Base-by-base conservation (phyloP, 2,113 vertebrate species). In the Dendropsophus ebraccatus region DNA sequence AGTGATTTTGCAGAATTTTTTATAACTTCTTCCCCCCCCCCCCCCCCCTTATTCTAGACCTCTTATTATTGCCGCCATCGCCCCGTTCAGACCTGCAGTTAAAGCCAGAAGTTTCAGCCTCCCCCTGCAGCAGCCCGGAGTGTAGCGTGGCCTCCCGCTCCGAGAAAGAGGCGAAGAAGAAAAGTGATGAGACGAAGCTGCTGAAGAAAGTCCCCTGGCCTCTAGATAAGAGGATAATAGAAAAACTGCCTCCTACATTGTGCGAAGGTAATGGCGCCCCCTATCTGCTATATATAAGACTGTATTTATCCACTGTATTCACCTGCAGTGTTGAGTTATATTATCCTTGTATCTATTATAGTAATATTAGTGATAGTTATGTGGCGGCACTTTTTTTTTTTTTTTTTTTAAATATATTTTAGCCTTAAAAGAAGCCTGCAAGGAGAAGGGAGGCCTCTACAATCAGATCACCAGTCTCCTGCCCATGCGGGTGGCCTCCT, bases 401-500 rank as follows among this genome's bases (percentile, higher is more conserved):
- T 41, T 41, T 41, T 41, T 41, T 41, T 5, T 41, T 41, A 8
- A 3, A 41, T 41, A 41, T 41, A 5, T 41, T 41, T 41, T 5
- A 41, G 97, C 93, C 1, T 90, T 99, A 87, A 94, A 92, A 3
- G 92, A 96, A 28, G 94, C 93, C 1, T 91, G 95, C 21, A 93
- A 92, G 81, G 93, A 94, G 47, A 94, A 91, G 73, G 58, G 87
- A 0, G 94, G 96, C 0, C 90, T 95, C 50, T 92, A 92, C 0
- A 86, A 92, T 83, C 95, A 92, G 90, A 88, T 97, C n/a, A 91
- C 91, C 0, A 92, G 87, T 50, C 91, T 94, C 62, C 90, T 98
- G 6, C 97, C 96, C 0, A 30, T 98, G 19, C 87, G 93, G 60
- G 88, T 97, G 52, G 92, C 96, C 11, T 97, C 97, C 7, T 99